Conservation (phyloP, 2,113 vertebrate species). For the Nanorana parkeri region DNA sequence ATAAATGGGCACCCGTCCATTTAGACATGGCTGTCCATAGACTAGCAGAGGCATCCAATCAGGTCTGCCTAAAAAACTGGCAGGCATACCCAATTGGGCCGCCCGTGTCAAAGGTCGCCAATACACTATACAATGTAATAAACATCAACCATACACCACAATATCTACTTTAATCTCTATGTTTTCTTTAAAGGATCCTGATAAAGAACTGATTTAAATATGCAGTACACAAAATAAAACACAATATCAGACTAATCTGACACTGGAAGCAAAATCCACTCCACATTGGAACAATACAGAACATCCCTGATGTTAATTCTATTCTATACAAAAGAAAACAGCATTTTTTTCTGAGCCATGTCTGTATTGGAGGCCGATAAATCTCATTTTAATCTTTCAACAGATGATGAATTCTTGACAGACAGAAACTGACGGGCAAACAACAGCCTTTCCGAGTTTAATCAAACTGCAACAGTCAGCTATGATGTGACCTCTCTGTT, state of each 20-base stretch:
- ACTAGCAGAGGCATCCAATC: too few species aligned
- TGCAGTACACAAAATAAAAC: neutral
- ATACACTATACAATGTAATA: too few species aligned
- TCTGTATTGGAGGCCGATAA: slow-evolving; percentile 17
- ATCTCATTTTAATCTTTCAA: slow-evolving; percentile 39
- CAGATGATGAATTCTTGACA: slow-evolving; percentile 30
- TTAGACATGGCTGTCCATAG: too few species aligned
- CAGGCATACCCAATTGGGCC: too few species aligned
- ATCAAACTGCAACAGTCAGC: slow-evolving; percentile 46
- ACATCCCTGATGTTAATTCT: neutral
- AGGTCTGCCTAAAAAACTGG: too few species aligned
- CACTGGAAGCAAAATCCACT: neutral
- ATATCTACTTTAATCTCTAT: too few species aligned
- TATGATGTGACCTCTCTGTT: slow-evolving; percentile 48
- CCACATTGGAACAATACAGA: neutral
- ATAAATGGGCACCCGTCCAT: too few species aligned
- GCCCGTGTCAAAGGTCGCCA: too few species aligned
- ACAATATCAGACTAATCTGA: neutral
- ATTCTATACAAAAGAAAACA: neutral
- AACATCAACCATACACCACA: too few species aligned
- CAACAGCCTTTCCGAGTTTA: slow-evolving; percentile 27
- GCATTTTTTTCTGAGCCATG: slow-evolving; percentile 8
- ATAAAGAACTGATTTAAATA: neutral
- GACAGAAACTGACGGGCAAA: neutral
- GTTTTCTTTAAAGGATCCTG: too few species aligned